Evolutionary conservation across 2,797 vertebrate genomes (phyloP).

Genomic region (Todus mexicanus): DNA sequence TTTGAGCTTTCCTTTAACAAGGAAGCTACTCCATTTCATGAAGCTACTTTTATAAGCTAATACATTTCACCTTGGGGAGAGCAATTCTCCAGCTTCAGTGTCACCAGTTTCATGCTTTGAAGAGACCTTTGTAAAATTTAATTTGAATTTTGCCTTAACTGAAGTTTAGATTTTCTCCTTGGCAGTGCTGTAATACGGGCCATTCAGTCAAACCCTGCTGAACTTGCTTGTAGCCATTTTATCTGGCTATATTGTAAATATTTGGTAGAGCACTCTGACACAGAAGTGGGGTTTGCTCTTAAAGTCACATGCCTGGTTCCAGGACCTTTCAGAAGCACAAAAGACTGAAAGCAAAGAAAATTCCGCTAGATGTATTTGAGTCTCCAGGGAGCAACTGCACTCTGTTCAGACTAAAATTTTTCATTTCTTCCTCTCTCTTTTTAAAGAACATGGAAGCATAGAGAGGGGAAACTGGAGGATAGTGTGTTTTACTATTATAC

Average conservation of each 20-base stretch:
- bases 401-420: conserved; percentile 66
- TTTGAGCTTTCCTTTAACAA: neutral
- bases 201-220: conserved; percentile 47
- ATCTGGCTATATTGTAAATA: conserved; percentile 55
- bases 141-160: neutral
- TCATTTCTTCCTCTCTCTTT: neutral
- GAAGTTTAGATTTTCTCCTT: neutral
- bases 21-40: conserved; percentile 59
- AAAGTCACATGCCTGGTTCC: conserved; percentile 60
- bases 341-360: conserved; percentile 75
- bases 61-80: neutral
- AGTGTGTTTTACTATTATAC: neutral
- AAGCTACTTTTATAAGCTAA: neutral
- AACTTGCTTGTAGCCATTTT: conserved; percentile 51
- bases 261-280: conserved; percentile 38
- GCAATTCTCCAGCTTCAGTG: neutral
- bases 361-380: conserved; percentile 71
- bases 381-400: conserved; percentile 72
- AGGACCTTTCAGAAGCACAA: conserved; percentile 73
- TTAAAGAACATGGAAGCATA: neutral
- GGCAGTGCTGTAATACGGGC: neutral
- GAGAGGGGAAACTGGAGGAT: neutral
- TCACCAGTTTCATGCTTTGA: neutral
- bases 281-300: conserved; percentile 35
- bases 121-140: neutral